These are phyloP conservation scores for Paelopatides confundens DNA, from an alignment of 53 echinoderm and acorn worm species.

Conservation along the genomic window DNA sequence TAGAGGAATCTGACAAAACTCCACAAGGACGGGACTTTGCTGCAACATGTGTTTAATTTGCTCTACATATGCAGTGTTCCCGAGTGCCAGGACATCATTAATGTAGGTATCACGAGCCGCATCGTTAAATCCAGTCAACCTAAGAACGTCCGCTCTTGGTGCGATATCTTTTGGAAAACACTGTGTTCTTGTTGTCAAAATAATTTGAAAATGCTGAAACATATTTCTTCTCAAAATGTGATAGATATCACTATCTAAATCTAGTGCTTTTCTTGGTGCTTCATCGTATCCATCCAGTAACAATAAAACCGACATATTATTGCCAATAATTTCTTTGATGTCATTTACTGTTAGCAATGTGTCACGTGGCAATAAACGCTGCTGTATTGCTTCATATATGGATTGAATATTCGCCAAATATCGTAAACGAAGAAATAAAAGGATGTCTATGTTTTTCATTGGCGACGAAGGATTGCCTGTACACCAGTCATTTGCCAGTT, in stretches of 20 bases:
- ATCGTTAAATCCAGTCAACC: conserved; percentile 10
- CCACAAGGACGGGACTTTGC: neutral
- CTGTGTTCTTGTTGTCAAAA: neutral
- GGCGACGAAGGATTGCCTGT: neutral
- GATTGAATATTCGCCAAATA: neutral
- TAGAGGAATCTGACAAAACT: neutral
- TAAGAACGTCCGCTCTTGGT: neutral
- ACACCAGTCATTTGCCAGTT: neutral
- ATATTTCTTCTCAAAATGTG: neutral
- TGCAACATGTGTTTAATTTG: neutral
- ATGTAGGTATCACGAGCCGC: neutral
- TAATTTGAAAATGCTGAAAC: neutral
- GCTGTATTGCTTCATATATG: neutral
- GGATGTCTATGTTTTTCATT: neutral
- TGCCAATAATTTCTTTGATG: neutral
- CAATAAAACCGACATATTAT: neutral
- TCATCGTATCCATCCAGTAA: conserved; percentile 9
- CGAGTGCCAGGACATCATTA: neutral
- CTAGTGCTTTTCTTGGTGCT: neutral
- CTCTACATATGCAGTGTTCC: neutral
- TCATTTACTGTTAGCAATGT: neutral
- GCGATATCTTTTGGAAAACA: neutral
- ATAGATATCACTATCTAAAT: neutral
- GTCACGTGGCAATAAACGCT: neutral
- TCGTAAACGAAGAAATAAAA: neutral